Evolutionary conservation across 2,888 invertebrate genomes (phyloP).

Genomic region (Hypercompe scribonia): DNA sequence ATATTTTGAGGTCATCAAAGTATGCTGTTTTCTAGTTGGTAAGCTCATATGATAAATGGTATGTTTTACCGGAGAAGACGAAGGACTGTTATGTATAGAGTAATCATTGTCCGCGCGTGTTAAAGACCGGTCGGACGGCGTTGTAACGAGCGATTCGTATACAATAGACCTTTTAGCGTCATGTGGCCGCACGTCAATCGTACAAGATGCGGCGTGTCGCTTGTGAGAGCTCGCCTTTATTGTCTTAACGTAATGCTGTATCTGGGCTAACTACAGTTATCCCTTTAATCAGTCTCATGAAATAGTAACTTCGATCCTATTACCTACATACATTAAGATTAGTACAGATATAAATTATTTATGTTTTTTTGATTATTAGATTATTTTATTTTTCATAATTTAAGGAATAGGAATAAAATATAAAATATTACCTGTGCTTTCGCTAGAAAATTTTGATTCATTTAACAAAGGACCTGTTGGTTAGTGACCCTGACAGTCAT

Average conservation of each 20-base stretch:
- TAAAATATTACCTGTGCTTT: neutral
- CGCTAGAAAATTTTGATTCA: neutral
- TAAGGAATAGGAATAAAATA: neutral
- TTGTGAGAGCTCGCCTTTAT: constrained; percentile 74
- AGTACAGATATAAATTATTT: neutral
- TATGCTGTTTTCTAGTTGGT: constrained; percentile 36
- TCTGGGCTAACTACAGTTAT: constrained; percentile 39
- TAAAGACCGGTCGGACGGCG: constrained; percentile 82
- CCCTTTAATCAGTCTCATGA: constrained; percentile 38
- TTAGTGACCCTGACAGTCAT: too few species aligned
- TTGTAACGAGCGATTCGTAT: constrained; percentile 84
- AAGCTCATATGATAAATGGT: constrained; percentile 57
- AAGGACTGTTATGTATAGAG: constrained; percentile 79
- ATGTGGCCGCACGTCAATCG: constrained; percentile 83
- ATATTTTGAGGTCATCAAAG: neutral
- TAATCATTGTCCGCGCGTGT: constrained; percentile 84
- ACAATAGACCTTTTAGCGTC: constrained; percentile 87
- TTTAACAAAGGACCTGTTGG: too few species aligned
- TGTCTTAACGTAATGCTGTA: constrained; percentile 53
- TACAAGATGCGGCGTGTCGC: constrained; percentile 62
- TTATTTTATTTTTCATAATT: neutral
- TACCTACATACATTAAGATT: neutral
- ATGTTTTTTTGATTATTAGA: neutral
- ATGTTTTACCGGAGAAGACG: constrained; percentile 64
- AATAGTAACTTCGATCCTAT: constrained; percentile 1